Evolutionary conservation across 2,888 invertebrate genomes (phyloP), one percentile per base, ranked within the genome.

Genomic region (Drosophila paramelanica): DNA sequence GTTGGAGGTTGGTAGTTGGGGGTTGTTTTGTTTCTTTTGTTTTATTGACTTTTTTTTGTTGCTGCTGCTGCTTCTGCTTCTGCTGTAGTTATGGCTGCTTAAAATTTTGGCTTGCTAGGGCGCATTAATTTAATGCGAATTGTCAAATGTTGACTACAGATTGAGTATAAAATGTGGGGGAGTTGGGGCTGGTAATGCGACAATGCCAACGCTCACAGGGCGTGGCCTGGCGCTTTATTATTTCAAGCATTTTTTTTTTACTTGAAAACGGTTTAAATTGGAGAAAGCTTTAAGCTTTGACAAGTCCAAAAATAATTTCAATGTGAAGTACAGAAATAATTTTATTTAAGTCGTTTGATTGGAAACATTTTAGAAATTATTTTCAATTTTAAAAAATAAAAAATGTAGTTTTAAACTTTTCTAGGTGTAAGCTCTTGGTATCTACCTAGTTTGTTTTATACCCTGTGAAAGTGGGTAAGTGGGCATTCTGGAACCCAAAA

Each of bases 91-190:
- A 11, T 45, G 68, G 49, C 57, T 53, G 52, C 51, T 64, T 75
- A 17, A 65, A 73, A 56, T 62, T 67, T 55, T 64, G 43, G 39
- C 20, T 43, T 53, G 70, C 46, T 46, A 49, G 49, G 58, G 64
- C 79, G 67, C 71, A 83, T 88, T 80, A 74, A 83, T 86, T 86
- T 89, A 87, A 84, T 88, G 81, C 78, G 73, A 86, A 80, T 73
- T 78, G 76, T 74, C 76, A 74, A 88, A 75, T 68, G 65, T 82
- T 79, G 62, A 61, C 67, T 70, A 67, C 33, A 57, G 52, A 25
- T 33, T 65, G 20, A 49, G 8, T 6, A 10, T n/a, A n/a, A 11
- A 10, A 20, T 33, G 10, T 25, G 36, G 17, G 33, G 47, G 7
- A 8, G 1, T 45, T 10, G 13, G 27, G 45, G 10, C 14, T 17